Conservation (phyloP, 1,140 invertebrate genomes). For the Drosophila mauritiana region DNA sequence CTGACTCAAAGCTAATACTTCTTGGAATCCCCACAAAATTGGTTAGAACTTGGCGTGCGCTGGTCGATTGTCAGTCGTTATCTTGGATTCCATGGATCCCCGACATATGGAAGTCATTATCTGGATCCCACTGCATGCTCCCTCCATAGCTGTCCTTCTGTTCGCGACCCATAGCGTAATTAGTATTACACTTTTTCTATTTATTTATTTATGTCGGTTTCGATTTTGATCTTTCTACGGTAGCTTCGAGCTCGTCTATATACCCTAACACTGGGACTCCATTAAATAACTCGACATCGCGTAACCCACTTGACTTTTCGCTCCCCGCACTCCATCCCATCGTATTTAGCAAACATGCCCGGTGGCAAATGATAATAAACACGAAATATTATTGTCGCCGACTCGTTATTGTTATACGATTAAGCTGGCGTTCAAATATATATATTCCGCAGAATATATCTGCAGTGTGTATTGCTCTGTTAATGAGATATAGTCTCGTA, state of each 20-base stretch:
- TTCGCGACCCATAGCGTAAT: constrained; percentile 7
- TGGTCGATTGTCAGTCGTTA: constrained; percentile 4
- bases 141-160: constrained; percentile 10
- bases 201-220: constrained; percentile 42
- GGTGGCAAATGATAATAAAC: constrained; percentile 60
- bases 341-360: constrained; percentile 46
- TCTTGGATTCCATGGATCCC: constrained; percentile 1
- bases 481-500: constrained; percentile 6
- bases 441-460: not conserved
- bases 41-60: constrained; percentile 1
- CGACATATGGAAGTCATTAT: constrained; percentile 27
- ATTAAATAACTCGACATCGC: constrained; percentile 38
- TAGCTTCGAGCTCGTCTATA: not conserved
- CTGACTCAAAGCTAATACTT: constrained; percentile 9
- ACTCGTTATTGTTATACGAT: constrained; percentile 58
- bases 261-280: not conserved
- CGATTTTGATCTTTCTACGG: constrained; percentile 19
- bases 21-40: constrained; percentile 3
- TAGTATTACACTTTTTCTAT: constrained; percentile 18
- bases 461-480: not conserved
- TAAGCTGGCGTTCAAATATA: constrained; percentile 5
- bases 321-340: constrained; percentile 2
- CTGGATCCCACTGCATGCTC: constrained; percentile 11
- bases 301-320: constrained; percentile 23
- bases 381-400: constrained; percentile 50